Evolutionary conservation across 2,888 invertebrate genomes (phyloP).

Genomic region (Limnephilus lunatus): DNA sequence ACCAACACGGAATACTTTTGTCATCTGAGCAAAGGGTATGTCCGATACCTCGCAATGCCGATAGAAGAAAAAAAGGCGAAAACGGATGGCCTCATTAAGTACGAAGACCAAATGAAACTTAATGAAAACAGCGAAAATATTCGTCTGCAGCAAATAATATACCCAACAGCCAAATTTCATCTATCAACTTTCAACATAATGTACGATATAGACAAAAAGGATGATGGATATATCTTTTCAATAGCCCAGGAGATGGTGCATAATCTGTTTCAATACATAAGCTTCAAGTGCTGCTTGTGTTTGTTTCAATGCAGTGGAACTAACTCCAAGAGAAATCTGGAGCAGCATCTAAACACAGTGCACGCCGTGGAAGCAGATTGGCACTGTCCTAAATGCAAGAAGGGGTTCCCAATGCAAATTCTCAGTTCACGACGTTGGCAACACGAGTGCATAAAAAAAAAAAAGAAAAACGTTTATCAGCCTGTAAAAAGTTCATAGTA

Average conservation of each 20-base stretch:
- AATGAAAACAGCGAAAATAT: slow-evolving; percentile 25
- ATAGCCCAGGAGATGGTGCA: slow-evolving; percentile 27
- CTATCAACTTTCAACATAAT: slow-evolving; percentile 29
- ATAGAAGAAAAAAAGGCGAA: background rate
- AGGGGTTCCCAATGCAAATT: background rate
- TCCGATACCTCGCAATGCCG: slow-evolving; percentile 33
- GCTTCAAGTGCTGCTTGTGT: slow-evolving; percentile 40
- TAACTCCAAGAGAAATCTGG: slow-evolving; percentile 19
- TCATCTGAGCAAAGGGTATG: background rate
- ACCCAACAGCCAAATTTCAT: slow-evolving; percentile 26
- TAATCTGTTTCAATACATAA: background rate
- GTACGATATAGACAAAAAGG: background rate
- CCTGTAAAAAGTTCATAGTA: background rate
- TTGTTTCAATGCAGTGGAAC: background rate
- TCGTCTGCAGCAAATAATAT: slow-evolving; percentile 29
- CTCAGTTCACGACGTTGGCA: slow-evolving; percentile 16
- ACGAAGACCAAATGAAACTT: slow-evolving; percentile 6
- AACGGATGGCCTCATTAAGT: background rate
- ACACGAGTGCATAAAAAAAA: slow-evolving; percentile 11
- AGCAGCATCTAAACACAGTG: slow-evolving; percentile 26
- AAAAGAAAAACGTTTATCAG: background rate
- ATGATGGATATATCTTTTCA: background rate
- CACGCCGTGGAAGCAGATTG: slow-evolving; percentile 47
- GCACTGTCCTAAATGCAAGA: slow-evolving; percentile 40
- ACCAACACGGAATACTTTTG: slow-evolving; percentile 41